Evolutionary conservation across 2,888 invertebrate genomes (phyloP), one percentile per base, ranked within the genome.

Genomic region (Phyllotreta cruciferae): DNA sequence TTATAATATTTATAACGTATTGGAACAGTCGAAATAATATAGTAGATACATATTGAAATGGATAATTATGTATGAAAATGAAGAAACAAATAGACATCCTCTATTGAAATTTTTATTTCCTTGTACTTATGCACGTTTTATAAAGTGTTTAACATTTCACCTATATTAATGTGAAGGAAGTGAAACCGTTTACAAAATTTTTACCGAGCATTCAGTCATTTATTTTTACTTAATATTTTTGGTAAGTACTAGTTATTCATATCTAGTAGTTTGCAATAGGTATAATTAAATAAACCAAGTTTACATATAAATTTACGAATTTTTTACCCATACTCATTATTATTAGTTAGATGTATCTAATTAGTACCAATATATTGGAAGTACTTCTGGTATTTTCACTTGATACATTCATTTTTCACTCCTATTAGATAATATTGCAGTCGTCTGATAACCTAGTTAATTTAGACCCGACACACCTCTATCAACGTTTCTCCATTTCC

Each of bases 1-100:
- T 52, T 36, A 38, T 52, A 55, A 54, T 60, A 53, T 63, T 63
- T 66, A 66, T 66, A 66, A 45, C n/a, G 6, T 7, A 60, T 58
- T 56, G 24, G 52, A 11, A 34, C 47, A 53, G 8, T 10, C n/a
- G 39, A 42, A 61, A 47, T 52, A 14, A 45, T 8, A 10, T 44
- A 60, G 45, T 63, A 56, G 63, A 63, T 39, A 60, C 13, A 62
- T 42, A 50, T 60, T 53, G 53, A 55, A 58, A 56, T 42, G 52
- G 45, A 56, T 53, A 10, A 64, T 56, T 56, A 41, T 45, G 8
- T 11, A 47, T n/a, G 60, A 54, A 54, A 54, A 39, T 63, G 54
- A 45, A 44, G 60, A 54, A 64, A 61, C 49, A 44, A 35, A 49
- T 60, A 8, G 50, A 56, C 53, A 53, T 53, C 53, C 53, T 56